Conservation (phyloP, 2,888 invertebrate genomes). For the Leptura quadrifasciata region DNA sequence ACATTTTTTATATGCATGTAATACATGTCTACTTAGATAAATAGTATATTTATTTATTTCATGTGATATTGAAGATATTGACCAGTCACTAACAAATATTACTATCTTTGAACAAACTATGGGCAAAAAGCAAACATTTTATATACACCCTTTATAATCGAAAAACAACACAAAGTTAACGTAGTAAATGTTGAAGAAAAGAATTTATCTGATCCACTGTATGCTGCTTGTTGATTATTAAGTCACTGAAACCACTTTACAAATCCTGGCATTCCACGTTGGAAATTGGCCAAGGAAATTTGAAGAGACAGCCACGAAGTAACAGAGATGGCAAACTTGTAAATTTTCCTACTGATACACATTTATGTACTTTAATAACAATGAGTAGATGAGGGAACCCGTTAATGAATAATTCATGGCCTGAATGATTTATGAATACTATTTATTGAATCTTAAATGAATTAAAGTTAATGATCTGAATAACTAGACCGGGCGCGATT, state of each 20-base stretch:
- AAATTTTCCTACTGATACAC: conserved; percentile 21
- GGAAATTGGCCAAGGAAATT: conserved; percentile 29
- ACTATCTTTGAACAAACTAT: too few species aligned
- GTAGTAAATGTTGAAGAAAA: too few species aligned
- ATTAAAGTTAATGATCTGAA: conserved; percentile 31
- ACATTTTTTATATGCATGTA: too few species aligned
- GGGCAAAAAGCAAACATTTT: too few species aligned
- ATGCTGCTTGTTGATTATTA: background rate
- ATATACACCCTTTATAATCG: too few species aligned
- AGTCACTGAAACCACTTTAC: conserved; percentile 1
- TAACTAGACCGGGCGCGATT: conserved; percentile 12
- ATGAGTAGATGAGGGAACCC: conserved; percentile 33
- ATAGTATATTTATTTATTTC: too few species aligned
- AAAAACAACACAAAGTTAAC: too few species aligned
- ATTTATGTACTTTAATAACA: conserved; percentile 19
- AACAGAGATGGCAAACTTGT: conserved; percentile 5
- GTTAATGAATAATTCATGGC: conserved; percentile 34
- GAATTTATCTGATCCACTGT: background rate
- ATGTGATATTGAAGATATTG: too few species aligned
- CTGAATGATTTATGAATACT: conserved; percentile 37
- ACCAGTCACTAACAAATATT: too few species aligned
- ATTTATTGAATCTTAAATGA: conserved; percentile 34
- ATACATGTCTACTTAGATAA: too few species aligned
- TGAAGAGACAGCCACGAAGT: background rate
- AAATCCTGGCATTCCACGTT: conserved; percentile 10